phyloP scores from a whole-genome alignment of 2,888 invertebrate genomes.

The Beris chalybata region DNA sequence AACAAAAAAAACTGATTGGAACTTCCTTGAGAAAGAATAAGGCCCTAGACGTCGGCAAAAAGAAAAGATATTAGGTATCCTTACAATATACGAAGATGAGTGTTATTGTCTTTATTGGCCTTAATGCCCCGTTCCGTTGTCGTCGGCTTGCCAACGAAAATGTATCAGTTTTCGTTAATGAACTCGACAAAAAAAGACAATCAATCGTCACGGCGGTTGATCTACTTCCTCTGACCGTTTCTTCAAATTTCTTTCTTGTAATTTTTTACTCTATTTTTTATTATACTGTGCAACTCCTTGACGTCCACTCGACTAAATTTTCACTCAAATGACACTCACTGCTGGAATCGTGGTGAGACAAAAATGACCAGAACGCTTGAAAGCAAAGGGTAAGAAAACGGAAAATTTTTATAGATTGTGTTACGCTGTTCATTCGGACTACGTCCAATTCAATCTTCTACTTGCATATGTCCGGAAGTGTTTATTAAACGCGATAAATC shows the following conservation, averaged over 20 bases:
- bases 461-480: constrained; percentile 29
- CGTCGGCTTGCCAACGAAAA: constrained; percentile 18
- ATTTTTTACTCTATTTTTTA: too few species aligned
- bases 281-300: constrained; percentile 17
- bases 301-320: constrained; percentile 12
- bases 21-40: constrained; percentile 28
- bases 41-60: constrained; percentile 2
- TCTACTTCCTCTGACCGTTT: constrained; percentile 34
- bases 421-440: neutral
- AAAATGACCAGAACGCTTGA: constrained; percentile 12
- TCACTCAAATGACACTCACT: constrained; percentile 1
- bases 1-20: constrained; percentile 1
- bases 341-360: neutral
- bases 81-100: constrained; percentile 4
- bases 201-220: constrained; percentile 39
- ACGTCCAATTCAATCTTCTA: constrained; percentile 19
- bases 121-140: constrained; percentile 16
- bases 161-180: constrained; percentile 35
- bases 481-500: constrained; percentile 33
- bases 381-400: constrained; percentile 22
- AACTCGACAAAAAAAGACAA: constrained; percentile 23
- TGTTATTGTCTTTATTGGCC: constrained; percentile 20
- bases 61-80: constrained; percentile 30
- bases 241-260: constrained; percentile 6
- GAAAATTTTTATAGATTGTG: constrained; percentile 19